These are phyloP conservation scores for Apis laboriosa DNA, from an alignment of 1,140 invertebrate species.

Conservation along the genomic window DNA sequence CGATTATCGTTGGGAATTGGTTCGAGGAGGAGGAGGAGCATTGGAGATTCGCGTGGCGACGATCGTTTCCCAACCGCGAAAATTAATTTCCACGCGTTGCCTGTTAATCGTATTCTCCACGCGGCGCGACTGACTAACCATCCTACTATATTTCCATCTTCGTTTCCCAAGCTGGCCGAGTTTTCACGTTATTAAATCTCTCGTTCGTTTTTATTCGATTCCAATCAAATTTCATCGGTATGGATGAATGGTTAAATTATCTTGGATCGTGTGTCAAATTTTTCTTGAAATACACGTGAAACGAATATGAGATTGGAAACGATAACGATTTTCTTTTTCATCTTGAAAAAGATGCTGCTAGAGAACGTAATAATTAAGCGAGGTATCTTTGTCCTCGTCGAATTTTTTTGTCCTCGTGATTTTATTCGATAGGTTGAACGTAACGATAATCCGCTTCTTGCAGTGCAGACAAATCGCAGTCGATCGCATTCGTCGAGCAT, in stretches of 20 bases:
- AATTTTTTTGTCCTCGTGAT: neutral
- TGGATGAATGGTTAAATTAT: no score
- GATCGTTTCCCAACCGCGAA: constrained; percentile 25
- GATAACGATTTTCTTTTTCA: no score
- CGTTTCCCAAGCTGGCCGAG: no score
- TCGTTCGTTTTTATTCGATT: no score
- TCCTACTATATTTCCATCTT: no score
- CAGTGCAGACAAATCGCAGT: constrained; percentile 28
- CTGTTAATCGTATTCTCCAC: neutral
- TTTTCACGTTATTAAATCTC: no score
- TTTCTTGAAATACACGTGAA: no score
- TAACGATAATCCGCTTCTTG: constrained; percentile 47
- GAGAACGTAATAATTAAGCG: no score
- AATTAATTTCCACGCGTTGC: constrained; percentile 48
- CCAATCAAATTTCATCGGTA: no score
- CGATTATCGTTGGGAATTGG: constrained; percentile 13
- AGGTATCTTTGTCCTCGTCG: neutral
- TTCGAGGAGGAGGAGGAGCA: neutral
- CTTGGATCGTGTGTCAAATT: no score
- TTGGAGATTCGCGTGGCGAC: neutral
- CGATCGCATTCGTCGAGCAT: constrained; percentile 8
- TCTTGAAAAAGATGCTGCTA: no score
- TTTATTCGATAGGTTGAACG: constrained; percentile 24
- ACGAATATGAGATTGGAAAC: no score
- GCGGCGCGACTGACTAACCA: neutral